Conservation (phyloP, 1,140 invertebrate species). For the Drosophila chauvacae region DNA sequence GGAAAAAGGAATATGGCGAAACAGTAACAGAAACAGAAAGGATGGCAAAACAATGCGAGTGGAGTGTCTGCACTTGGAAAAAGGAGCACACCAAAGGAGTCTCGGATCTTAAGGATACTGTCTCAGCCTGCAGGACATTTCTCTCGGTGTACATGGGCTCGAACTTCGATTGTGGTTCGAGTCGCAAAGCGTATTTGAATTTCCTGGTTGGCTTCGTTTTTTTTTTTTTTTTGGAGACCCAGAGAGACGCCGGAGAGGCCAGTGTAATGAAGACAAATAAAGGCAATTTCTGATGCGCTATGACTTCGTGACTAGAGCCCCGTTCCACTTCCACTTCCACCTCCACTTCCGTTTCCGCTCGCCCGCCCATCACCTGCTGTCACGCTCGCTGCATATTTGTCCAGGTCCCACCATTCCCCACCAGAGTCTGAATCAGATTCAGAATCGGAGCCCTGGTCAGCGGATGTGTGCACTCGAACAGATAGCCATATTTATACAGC, state of each 20-base stretch:
- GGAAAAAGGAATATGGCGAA: conserved; percentile 1
- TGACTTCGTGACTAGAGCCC: conserved; percentile 15
- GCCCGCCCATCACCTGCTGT: conserved; percentile 19
- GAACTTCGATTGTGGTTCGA: conserved; percentile 39
- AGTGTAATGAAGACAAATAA: conserved; percentile 69
- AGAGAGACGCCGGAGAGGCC: conserved; percentile 13
- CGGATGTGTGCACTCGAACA: conserved; percentile 18
- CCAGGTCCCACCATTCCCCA: conserved; percentile 40
- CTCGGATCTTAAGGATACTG: too few relatives aligned
- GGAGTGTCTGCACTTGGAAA: background rate
- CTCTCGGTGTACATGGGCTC: background rate
- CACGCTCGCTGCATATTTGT: conserved; percentile 66
- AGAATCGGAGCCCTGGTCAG: conserved; percentile 1
- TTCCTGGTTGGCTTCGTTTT: conserved; percentile 1
- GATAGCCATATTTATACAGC: conserved; percentile 23
- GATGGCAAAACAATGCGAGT: conserved; percentile 28
- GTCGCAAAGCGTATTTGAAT: conserved; percentile 45
- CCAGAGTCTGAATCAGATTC: background rate
- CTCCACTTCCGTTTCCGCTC: conserved; percentile 15
- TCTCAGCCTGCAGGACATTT: background rate
- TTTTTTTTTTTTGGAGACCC: background rate
- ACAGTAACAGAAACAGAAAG: conserved; percentile 13
- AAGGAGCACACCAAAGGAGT: background rate
- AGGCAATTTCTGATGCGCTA: conserved; percentile 56
- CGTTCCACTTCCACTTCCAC: background rate